Conservation (phyloP, 2,888 invertebrate species). For the Drosophila nr. perissopoda region DNA sequence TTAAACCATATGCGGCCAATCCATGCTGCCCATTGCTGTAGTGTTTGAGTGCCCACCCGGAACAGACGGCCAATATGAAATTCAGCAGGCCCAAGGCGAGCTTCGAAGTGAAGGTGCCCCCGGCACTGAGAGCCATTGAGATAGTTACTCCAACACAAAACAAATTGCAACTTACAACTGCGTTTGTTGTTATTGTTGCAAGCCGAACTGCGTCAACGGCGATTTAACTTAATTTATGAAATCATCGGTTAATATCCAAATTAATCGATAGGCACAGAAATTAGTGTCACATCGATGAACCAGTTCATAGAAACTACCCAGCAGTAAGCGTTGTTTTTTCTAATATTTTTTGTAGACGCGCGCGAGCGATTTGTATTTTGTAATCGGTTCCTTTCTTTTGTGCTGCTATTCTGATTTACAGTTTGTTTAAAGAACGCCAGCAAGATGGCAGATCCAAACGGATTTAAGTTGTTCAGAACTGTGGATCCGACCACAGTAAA, state of each 20-base stretch:
- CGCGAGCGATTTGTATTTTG: conserved; percentile 43
- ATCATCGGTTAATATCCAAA: background rate
- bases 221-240: conserved; percentile 1
- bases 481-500: conserved; percentile 82
- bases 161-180: conserved; percentile 11
- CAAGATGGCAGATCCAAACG: conserved; percentile 71
- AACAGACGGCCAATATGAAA: conserved; percentile 62
- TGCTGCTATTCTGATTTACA: conserved; percentile 38
- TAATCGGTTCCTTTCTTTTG: background rate
- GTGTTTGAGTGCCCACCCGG: conserved; percentile 71
- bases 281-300: conserved; percentile 6
- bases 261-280: conserved; percentile 10
- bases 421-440: conserved; percentile 40
- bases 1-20: conserved; percentile 64
- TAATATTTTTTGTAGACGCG: conserved; percentile 14
- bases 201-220: conserved; percentile 3
- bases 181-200: conserved; percentile 18
- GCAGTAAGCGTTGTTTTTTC: background rate
- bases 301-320: conserved; percentile 5
- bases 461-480: conserved; percentile 77
- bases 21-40: conserved; percentile 51
- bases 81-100: conserved; percentile 65
- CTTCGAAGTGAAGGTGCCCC: conserved; percentile 51
- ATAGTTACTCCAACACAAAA: conserved; percentile 34
- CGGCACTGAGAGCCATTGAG: conserved; percentile 37